These are phyloP conservation scores for Chloropsis cyanopogon DNA, from an alignment of 2,113 vertebrate species.

Conservation along the genomic window DNA sequence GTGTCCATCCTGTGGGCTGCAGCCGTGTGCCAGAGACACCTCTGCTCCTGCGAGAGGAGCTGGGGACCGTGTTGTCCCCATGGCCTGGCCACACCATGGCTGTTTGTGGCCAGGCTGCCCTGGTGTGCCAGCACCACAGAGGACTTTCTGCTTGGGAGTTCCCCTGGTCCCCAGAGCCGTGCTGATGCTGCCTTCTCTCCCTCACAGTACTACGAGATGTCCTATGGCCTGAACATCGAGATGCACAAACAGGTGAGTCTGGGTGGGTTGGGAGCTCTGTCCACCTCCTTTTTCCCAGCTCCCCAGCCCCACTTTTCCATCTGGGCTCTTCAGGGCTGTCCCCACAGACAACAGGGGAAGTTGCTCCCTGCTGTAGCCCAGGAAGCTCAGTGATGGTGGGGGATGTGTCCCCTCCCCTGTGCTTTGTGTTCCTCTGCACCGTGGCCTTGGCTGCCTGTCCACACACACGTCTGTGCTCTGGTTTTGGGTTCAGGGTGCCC, in stretches of 20 bases:
- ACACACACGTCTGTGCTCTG: fast-evolving
- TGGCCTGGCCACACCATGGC: not conserved
- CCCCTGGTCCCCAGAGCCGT: fast-evolving
- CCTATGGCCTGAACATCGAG: conserved; percentile 75
- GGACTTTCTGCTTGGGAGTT: not conserved
- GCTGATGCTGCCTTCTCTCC: not conserved
- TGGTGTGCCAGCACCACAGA: fast-evolving
- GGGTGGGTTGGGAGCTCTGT: not conserved
- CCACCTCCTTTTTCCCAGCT: not conserved
- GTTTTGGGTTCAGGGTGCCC: not conserved
- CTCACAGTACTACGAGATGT: conserved; percentile 76
- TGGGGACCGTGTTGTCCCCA: not conserved
- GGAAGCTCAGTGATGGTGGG: not conserved
- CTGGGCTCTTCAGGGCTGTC: fast-evolving
- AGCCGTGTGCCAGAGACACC: not conserved
- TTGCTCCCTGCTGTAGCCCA: not conserved
- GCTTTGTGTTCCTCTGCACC: not conserved
- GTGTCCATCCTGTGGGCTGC: not conserved
- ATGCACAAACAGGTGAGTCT: conserved; percentile 76
- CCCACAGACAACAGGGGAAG: fast-evolving
- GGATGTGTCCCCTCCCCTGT: not conserved
- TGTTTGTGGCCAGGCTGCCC: not conserved
- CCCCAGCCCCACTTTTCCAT: not conserved
- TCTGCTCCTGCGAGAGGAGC: not conserved
- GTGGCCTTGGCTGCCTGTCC: fast-evolving